A percentile compares a stretch with the other conserved stretches of the same genome.
These are phyloP conservation scores for Pollicipes pollicipes DNA, from an alignment of 1,140 invertebrate genomes.

Conservation along the genomic window DNA sequence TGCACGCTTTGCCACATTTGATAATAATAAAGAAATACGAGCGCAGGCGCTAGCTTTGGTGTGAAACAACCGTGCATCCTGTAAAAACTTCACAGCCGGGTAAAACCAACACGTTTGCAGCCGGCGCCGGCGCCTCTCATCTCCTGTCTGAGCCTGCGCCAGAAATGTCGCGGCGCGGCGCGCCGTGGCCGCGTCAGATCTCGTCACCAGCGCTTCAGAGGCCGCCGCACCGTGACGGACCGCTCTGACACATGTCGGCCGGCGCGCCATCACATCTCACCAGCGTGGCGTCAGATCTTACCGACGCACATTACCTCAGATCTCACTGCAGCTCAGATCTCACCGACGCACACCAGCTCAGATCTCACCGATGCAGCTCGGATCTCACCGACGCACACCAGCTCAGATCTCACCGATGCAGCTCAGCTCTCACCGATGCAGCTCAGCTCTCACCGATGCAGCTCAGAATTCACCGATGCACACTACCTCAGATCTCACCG, in stretches of 20 bases:
- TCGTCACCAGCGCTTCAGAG: neutral
- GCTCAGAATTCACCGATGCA: no score
- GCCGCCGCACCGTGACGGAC: neutral
- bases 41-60: neutral
- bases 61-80: neutral
- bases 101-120: neutral
- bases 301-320: neutral
- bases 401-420: no score
- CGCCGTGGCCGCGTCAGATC: neutral
- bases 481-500: no score
- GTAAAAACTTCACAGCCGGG: slow-evolving; percentile 1
- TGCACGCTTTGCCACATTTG: neutral
- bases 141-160: neutral
- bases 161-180: neutral
- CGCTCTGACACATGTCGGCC: neutral
- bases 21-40: slow-evolving; percentile 1
- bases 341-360: no score
- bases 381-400: no score
- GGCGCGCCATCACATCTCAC: neutral
- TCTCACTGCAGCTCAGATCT: no score
- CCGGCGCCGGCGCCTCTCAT: neutral
- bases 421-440: no score
- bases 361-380: no score
- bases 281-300: neutral
- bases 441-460: no score